These are phyloP conservation scores for Unio delphinus DNA, from an alignment of 2,888 invertebrate species.

Conservation along the genomic window DNA sequence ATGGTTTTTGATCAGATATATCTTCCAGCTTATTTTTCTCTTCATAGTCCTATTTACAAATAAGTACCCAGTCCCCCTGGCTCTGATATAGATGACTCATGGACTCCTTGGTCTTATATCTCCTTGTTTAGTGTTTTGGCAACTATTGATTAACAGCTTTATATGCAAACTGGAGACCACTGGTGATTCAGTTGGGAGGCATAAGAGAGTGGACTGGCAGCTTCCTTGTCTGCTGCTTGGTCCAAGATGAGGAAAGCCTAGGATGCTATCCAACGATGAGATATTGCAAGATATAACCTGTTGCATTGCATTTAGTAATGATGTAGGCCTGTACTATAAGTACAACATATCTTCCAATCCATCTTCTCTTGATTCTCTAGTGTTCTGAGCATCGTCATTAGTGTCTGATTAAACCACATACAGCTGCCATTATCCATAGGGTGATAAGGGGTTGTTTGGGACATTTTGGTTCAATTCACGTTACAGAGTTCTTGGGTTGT, in stretches of 20 bases:
- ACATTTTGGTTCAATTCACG: slow-evolving; percentile 2
- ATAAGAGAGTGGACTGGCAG: too few species aligned
- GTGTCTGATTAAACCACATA: slow-evolving; percentile 17
- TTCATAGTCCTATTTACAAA: not conserved
- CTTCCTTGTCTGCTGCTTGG: too few species aligned
- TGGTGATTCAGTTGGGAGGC: too few species aligned
- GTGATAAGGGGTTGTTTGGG: slow-evolving; percentile 18
- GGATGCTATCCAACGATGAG: slow-evolving; percentile 15
- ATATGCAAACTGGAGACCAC: too few species aligned
- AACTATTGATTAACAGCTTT: too few species aligned
- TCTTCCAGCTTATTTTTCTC: not conserved
- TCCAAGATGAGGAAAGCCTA: not conserved
- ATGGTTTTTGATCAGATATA: not conserved
- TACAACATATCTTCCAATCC: slow-evolving; percentile 11
- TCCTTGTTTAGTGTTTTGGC: too few species aligned
- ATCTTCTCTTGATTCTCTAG: slow-evolving; percentile 8
- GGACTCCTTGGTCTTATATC: too few species aligned
- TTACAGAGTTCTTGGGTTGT: slow-evolving; percentile 15
- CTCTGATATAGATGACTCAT: too few species aligned
- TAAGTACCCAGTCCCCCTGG: too few species aligned
- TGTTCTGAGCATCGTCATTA: slow-evolving; percentile 17
- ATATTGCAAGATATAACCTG: slow-evolving; percentile 9
- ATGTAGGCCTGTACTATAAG: slow-evolving; percentile 15
- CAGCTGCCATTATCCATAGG: slow-evolving; percentile 13
- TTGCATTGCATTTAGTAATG: slow-evolving; percentile 10